A percentile compares a stretch with the other conserved stretches of the same genome.
Evolutionary conservation across 2,888 invertebrate genomes (phyloP).

Genomic region (Melipona beecheii): DNA sequence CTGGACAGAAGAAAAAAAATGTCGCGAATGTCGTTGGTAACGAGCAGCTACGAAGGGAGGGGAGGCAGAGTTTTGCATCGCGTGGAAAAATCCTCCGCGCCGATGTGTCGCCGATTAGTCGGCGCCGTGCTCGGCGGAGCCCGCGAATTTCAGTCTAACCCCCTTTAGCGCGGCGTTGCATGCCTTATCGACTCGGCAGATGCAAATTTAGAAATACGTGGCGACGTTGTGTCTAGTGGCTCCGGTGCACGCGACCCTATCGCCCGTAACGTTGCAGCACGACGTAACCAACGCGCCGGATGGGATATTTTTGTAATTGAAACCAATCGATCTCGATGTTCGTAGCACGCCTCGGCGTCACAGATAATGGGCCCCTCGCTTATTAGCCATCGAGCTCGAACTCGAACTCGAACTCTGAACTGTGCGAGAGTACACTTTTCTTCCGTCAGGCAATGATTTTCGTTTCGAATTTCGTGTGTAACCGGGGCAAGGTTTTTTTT

Average conservation of each 20-base stretch:
- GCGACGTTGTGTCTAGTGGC: constrained; percentile 69
- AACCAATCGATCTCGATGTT: constrained; percentile 62
- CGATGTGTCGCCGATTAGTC: constrained; percentile 64
- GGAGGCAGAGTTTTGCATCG: constrained; percentile 23
- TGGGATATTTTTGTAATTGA: constrained; percentile 68
- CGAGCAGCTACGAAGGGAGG: not conserved
- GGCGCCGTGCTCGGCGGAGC: constrained; percentile 25
- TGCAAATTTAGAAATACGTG: constrained; percentile 71
- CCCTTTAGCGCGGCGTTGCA: constrained; percentile 45
- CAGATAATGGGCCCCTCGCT: constrained; percentile 22
- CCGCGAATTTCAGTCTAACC: constrained; percentile 41
- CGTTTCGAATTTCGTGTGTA: not conserved
- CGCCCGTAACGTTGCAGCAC: constrained; percentile 28
- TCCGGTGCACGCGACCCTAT: constrained; percentile 62
- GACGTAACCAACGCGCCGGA: constrained; percentile 31
- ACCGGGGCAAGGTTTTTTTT: not conserved
- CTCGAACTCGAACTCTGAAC: no score
- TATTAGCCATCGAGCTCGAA: not conserved
- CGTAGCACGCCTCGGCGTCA: constrained; percentile 31
- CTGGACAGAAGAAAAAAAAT: no score
- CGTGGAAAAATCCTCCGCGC: constrained; percentile 53
- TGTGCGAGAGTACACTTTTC: no score
- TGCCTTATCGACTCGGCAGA: constrained; percentile 65
- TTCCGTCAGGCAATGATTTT: no score
- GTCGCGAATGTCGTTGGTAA: constrained; percentile 15